Evolutionary conservation across 2,797 vertebrate species (phyloP).

Genomic region (Semotilus atromaculatus): DNA sequence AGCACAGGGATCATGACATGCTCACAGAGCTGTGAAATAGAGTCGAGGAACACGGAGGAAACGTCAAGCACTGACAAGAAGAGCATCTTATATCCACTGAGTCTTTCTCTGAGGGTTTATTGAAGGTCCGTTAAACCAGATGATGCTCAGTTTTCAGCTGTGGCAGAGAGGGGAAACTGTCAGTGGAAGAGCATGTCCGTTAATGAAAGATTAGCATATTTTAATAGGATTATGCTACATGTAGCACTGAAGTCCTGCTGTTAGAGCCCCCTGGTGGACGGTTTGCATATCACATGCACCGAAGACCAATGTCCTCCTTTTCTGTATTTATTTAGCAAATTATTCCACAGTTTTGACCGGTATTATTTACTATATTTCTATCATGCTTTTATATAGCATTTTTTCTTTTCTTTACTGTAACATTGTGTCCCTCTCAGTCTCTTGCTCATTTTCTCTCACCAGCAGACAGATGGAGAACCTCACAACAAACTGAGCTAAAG

Average conservation of each 20-base stretch:
- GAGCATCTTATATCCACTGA: background rate
- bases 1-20: constrained; percentile 12
- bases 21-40: constrained; percentile 20
- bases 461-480: constrained; percentile 7
- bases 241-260: background rate
- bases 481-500: constrained; percentile 6
- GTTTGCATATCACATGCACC: background rate
- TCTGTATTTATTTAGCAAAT: background rate
- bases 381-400: background rate
- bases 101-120: constrained; percentile 6
- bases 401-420: background rate
- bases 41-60: constrained; percentile 6
- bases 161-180: constrained; percentile 5
- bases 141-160: background rate
- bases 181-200: background rate
- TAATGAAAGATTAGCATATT: constrained; percentile 17
- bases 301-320: background rate
- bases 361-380: background rate
- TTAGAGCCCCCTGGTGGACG: constrained; percentile 21
- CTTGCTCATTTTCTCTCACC: background rate
- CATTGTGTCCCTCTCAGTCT: background rate
- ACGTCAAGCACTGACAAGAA: background rate
- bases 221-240: constrained; percentile 21
- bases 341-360: background rate
- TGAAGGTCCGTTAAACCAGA: constrained; percentile 14